Conservation (phyloP, 2,888 invertebrate species). For the Rosalia funebris region DNA sequence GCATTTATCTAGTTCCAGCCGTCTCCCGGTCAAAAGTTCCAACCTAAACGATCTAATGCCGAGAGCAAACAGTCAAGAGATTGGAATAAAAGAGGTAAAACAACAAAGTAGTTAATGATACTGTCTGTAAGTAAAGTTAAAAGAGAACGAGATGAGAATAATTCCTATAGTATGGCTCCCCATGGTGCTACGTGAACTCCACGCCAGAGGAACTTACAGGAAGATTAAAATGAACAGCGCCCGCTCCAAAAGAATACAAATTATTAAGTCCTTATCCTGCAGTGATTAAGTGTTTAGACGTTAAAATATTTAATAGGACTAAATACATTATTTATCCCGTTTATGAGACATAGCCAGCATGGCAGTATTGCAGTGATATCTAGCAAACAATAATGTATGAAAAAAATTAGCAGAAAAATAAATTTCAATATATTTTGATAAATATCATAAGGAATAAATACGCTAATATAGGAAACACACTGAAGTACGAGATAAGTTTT, state of each 20-base stretch:
- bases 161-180: conserved; percentile 49
- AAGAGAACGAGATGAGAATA: conserved; percentile 57
- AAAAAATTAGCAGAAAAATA: no score
- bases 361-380: no score
- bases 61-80: conserved; percentile 39
- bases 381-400: no score
- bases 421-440: no score
- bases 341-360: no score
- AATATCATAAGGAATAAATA: no score
- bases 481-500: no score
- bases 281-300: no score
- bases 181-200: conserved; percentile 42
- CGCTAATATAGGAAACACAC: no score
- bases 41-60: conserved; percentile 38
- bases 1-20: conserved; percentile 12
- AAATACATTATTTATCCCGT: no score
- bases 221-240: conserved; percentile 39
- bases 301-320: no score
- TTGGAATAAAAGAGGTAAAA: conserved; percentile 49
- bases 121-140: conserved; percentile 55
- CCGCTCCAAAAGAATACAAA: conserved; percentile 22
- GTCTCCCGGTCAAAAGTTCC: conserved; percentile 15
- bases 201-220: conserved; percentile 31
- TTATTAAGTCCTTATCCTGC: conserved; percentile 26
- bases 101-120: conserved; percentile 59